Base-by-base conservation (phyloP, 2,797 vertebrate genomes). In the Moxostoma hubbsi region DNA sequence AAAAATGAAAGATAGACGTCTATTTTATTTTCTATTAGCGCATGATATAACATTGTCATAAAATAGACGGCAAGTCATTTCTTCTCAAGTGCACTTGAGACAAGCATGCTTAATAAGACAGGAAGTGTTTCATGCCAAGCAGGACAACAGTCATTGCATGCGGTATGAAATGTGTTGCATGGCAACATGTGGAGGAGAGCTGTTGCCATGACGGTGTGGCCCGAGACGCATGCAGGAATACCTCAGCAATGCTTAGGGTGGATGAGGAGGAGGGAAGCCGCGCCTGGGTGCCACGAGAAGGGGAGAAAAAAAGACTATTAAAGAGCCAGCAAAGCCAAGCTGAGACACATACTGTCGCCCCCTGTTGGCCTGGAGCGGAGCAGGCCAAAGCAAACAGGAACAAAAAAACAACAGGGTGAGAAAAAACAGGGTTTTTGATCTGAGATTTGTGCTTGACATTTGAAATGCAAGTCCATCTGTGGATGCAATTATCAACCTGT, bases 241-340 rank as follows among this genome's bases (percentile, higher is more conserved):
- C 97, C 98, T 98, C 98, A 93, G 97, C 97, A 96, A 98, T 97
- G 97, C 97, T 99, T 98, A 97, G 96, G 95, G 97, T 98, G 93
- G 98, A 99, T 96, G 97, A 98, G 93, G 97, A 98, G 96, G 97
- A 98, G 94, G 97, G 97, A 93, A 98, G 97, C 94, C 96, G 96
- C 96, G 97, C 96, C 98, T 99, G 96, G 92, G 95, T 95, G 96
- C 96, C 96, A 90, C 88, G 93, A 92, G 92, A 93, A 65, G 91
- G 91, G 92, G 92, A 94, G 94, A 96, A 94, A 95, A 94, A 95
- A 94, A 93, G 92, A 96, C 94, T 94, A 95, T 96, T 96, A 95
- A 79, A 94, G 91, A 91, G 90, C 81, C 92, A 92, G 92, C 89
- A 51, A 93, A 88, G 87, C 85, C 49, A 85, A 90, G 91, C 86